phyloP scores from a whole-genome alignment of 2,888 invertebrate genomes.

The Scaptomyza tumidula region DNA sequence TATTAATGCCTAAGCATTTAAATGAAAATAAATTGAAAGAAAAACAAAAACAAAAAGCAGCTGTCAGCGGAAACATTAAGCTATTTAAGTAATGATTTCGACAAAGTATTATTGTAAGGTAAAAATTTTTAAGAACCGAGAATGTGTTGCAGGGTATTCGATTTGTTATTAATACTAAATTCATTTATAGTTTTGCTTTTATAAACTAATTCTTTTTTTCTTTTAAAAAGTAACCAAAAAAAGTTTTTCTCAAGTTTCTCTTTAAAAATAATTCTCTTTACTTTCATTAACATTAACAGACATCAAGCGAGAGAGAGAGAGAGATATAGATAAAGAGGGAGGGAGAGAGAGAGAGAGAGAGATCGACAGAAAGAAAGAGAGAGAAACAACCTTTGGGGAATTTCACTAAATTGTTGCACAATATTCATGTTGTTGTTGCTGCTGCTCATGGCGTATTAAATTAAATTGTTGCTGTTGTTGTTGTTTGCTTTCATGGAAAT shows the following conservation, averaged over 20 bases:
- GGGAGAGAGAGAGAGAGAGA: too few relatives aligned
- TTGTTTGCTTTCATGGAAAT: slow-evolving; percentile 56
- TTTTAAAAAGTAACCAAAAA: too few relatives aligned
- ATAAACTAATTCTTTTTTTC: too few relatives aligned
- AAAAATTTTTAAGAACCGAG: background rate
- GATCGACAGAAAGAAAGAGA: background rate
- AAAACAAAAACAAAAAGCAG: background rate
- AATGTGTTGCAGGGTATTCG: background rate
- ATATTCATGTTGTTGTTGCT: slow-evolving; percentile 24
- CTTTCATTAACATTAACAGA: too few relatives aligned
- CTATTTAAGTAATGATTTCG: too few relatives aligned
- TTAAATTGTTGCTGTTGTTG: slow-evolving; percentile 57
- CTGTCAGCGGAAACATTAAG: background rate
- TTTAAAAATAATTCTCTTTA: too few relatives aligned
- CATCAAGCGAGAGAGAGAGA: too few relatives aligned
- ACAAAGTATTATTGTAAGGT: too few relatives aligned
- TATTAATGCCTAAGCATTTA: background rate
- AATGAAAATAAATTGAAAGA: background rate
- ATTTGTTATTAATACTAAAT: too few relatives aligned
- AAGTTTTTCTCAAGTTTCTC: too few relatives aligned
- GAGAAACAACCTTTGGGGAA: slow-evolving; percentile 50
- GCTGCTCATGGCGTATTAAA: slow-evolving; percentile 56
- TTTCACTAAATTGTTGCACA: slow-evolving; percentile 50
- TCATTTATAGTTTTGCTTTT: too few relatives aligned
- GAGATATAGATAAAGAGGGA: too few relatives aligned